Evolutionary conservation across 2,888 invertebrate genomes (phyloP).

Genomic region (Drosophila subsilvestris): DNA sequence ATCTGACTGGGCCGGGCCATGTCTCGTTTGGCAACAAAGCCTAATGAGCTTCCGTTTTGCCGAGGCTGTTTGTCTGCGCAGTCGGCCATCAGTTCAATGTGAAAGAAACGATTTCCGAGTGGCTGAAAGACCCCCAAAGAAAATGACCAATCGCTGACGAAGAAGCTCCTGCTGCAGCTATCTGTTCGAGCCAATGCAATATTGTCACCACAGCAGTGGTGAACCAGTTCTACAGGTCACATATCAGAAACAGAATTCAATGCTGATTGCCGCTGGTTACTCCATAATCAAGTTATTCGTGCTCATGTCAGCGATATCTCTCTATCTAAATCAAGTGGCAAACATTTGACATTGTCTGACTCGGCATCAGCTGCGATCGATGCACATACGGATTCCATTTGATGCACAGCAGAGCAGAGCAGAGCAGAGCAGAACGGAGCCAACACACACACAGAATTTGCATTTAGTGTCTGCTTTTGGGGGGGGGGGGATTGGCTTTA

Average conservation of each 20-base stretch:
- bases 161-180: background rate
- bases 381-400: slow-evolving; percentile 21
- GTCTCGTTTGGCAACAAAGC: slow-evolving; percentile 50
- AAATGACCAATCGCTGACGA: background rate
- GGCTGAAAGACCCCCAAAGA: background rate
- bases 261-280: slow-evolving; percentile 33
- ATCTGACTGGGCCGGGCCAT: slow-evolving; percentile 6
- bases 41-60: slow-evolving; percentile 72
- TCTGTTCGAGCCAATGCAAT: background rate
- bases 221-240: slow-evolving; percentile 3
- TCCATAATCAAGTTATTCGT: slow-evolving; percentile 61
- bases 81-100: slow-evolving; percentile 2
- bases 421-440: slow-evolving; percentile 13
- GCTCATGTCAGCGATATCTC: slow-evolving; percentile 47
- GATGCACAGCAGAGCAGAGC: slow-evolving; percentile 29
- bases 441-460: slow-evolving; percentile 25
- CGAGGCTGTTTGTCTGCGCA: slow-evolving; percentile 17
- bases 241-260: slow-evolving; percentile 3
- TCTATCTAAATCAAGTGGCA: slow-evolving; percentile 51
- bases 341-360: slow-evolving; percentile 39
- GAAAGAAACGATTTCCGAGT: slow-evolving; percentile 5
- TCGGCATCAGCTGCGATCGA: slow-evolving; percentile 20
- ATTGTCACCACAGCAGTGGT: background rate
- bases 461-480: slow-evolving; percentile 21
- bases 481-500: slow-evolving; percentile 26